These are phyloP conservation scores for Cheirogaleus major DNA, from an alignment of 2,797 vertebrate species.

Conservation along the genomic window DNA sequence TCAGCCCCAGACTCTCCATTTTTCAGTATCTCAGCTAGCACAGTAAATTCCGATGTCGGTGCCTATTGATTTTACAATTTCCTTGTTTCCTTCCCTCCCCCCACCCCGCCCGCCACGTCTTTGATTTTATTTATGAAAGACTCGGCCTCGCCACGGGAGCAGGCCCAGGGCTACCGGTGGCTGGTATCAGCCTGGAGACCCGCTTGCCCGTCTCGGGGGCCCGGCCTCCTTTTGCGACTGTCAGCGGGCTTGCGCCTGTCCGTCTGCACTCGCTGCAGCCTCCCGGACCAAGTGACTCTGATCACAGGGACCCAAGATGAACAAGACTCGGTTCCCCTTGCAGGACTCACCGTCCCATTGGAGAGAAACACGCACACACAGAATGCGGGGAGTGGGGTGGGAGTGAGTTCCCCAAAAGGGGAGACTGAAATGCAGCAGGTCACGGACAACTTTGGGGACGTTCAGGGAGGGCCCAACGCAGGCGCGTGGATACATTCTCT, in stretches of 20 bases:
- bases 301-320: background rate
- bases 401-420: background rate
- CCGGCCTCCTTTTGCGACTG: accelerated
- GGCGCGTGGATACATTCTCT: accelerated
- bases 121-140: conserved; percentile 55
- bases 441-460: accelerated
- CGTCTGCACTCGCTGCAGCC: background rate
- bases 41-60: conserved; percentile 44
- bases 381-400: background rate
- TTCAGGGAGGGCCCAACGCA: accelerated
- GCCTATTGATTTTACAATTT: conserved; percentile 37
- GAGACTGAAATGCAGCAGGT: accelerated
- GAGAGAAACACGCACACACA: accelerated
- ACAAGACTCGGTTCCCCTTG: background rate
- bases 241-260: background rate
- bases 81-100: background rate
- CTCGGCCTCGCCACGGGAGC: background rate
- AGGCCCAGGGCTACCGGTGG: background rate
- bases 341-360: accelerated
- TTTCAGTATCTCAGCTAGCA: background rate
- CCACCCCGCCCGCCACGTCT: background rate
- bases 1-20: conserved; percentile 37
- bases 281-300: accelerated
- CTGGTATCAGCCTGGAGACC: accelerated
- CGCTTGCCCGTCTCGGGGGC: background rate